phyloP scores from a whole-genome alignment of 92 coral and sea anemone genomes.

The Actinostola sp. region DNA sequence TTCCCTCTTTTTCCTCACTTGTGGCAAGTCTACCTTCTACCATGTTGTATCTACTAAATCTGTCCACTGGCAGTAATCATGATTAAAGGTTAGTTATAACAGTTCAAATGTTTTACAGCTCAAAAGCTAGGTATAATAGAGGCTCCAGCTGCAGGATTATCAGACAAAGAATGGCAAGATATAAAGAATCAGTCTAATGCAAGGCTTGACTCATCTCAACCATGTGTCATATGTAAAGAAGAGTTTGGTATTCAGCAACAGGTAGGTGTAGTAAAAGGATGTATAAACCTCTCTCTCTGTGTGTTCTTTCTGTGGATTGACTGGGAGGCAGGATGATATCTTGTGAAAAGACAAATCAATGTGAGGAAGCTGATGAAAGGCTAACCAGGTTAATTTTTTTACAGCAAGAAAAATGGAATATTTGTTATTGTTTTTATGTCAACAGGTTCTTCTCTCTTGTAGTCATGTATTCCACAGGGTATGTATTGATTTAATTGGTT shows the following conservation, averaged over 20 bases:
- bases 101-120: conserved; percentile 49
- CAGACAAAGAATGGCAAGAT: conserved; percentile 88
- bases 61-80: no score
- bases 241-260: conserved; percentile 96
- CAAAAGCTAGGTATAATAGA: conserved; percentile 94
- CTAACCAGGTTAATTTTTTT: neutral
- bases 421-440: neutral
- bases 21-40: no score
- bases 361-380: no score
- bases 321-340: no score
- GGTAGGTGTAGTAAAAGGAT: conserved; percentile 33
- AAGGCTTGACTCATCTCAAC: conserved; percentile 83
- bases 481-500: conserved; percentile 39
- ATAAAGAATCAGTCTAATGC: conserved; percentile 91
- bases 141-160: conserved; percentile 76
- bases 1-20: no score
- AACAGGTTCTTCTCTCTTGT: conserved; percentile 92
- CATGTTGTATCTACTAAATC: no score
- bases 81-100: no score
- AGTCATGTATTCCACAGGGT: conserved; percentile 99
- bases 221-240: conserved; percentile 99
- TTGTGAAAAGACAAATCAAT: no score
- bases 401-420: neutral
- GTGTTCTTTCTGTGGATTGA: no score
- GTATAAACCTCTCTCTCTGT: no score